Conservation (phyloP, 2,113 vertebrate genomes). For the Neolamprologus cancellatus region DNA sequence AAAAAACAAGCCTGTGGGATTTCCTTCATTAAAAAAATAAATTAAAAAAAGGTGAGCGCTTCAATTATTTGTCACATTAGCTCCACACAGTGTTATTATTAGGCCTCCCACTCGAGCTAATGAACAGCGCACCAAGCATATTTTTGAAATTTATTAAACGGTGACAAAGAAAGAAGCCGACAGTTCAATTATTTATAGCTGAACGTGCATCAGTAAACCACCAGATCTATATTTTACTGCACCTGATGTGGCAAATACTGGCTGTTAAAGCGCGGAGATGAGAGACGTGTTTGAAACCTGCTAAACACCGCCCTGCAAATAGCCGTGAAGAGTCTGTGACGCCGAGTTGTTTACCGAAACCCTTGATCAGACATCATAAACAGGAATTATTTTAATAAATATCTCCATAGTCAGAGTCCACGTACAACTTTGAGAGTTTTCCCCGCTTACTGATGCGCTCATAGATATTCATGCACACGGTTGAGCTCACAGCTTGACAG, state of each 20-base stretch:
- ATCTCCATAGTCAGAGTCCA: not conserved
- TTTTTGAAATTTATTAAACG: not conserved
- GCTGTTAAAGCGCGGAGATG: not conserved
- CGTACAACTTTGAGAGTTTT: not conserved
- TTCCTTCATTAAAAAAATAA: not conserved
- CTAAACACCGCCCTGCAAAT: not conserved
- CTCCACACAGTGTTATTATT: not conserved
- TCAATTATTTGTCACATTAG: not conserved
- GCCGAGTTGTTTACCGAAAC: not conserved
- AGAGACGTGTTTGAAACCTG: not conserved
- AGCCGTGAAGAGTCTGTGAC: not conserved
- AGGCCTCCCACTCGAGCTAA: not conserved
- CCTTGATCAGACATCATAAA: not conserved
- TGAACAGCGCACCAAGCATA: not conserved
- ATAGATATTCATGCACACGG: not conserved
- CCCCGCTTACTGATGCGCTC: not conserved
- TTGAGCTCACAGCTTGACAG: slow-evolving; percentile 1
- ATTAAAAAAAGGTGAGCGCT: not conserved
- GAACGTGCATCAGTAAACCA: not conserved
- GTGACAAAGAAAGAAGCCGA: not conserved
- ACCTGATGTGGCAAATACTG: not conserved
- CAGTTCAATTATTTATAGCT: not conserved
- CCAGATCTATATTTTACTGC: not conserved
- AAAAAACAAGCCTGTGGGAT: not conserved
- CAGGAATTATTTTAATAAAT: not conserved